Conservation (phyloP, 2,888 invertebrate species). For the Aporophyla lueneburgensis region DNA sequence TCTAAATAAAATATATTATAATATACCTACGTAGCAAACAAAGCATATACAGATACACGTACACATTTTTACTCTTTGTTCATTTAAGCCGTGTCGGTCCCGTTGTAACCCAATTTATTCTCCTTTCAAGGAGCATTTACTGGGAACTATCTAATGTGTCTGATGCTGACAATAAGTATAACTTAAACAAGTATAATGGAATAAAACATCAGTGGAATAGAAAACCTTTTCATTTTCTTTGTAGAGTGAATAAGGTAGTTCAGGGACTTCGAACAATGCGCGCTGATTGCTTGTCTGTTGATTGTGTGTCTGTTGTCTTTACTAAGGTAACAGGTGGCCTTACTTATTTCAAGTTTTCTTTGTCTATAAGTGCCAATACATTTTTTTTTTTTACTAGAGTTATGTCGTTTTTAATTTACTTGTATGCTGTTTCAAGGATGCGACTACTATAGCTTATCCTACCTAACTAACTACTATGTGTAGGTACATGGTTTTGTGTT, state of each 20-base stretch:
- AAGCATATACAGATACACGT: not conserved
- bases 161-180: constrained; percentile 34
- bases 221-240: constrained; percentile 28
- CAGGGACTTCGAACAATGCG: constrained; percentile 20
- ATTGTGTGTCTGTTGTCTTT: constrained; percentile 39
- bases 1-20: not conserved
- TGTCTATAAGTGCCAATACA: not conserved
- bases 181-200: constrained; percentile 31
- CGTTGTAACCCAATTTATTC: constrained; percentile 29
- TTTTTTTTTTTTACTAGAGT: too few species aligned
- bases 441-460: too few species aligned
- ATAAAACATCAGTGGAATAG: constrained; percentile 27
- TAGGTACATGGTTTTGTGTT: not conserved
- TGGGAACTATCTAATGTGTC: constrained; percentile 36
- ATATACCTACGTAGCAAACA: not conserved
- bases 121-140: constrained; percentile 38
- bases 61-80: constrained; percentile 37
- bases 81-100: constrained; percentile 17
- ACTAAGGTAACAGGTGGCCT: constrained; percentile 34
- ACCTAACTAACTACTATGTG: too few species aligned
- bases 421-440: too few species aligned
- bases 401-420: too few species aligned
- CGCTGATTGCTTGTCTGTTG: constrained; percentile 38
- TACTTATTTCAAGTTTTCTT: constrained; percentile 13
- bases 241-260: constrained; percentile 22